Evolutionary conservation across 2,888 invertebrate genomes (phyloP).

Genomic region (Cerceris ruficornis): DNA sequence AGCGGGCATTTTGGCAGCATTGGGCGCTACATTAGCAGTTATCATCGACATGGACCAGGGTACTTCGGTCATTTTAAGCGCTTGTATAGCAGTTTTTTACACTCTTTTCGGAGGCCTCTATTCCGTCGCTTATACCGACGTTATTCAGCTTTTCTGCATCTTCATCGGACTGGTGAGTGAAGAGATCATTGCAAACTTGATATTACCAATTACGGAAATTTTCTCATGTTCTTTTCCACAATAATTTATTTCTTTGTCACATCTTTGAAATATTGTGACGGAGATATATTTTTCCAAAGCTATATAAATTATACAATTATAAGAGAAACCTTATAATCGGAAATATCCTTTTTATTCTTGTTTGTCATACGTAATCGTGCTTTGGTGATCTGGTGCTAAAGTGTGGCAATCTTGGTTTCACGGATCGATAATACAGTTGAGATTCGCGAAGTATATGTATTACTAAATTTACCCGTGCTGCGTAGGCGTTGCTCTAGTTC

Average conservation of each 20-base stretch:
- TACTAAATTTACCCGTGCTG: slow-evolving; percentile 50
- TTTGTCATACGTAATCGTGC: neutral
- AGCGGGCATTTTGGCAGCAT: slow-evolving; percentile 97
- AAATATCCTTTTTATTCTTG: neutral
- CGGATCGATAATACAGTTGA: slow-evolving; percentile 43
- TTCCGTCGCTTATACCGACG: slow-evolving; percentile 99
- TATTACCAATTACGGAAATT: neutral
- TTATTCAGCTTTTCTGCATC: slow-evolving; percentile 98
- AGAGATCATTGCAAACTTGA: neutral
- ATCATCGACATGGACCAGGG: slow-evolving; percentile 98
- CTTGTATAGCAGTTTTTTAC: slow-evolving; percentile 98
- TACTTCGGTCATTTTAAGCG: slow-evolving; percentile 96
- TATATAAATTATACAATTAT: no score
- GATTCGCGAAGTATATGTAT: slow-evolving; percentile 42
- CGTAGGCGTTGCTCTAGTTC: slow-evolving; percentile 47
- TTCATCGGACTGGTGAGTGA: slow-evolving; percentile 93
- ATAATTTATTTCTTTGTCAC: no score
- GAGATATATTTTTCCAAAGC: no score
- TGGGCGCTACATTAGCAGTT: slow-evolving; percentile 97
- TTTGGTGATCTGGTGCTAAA: slow-evolving; percentile 1
- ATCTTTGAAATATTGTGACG: no score
- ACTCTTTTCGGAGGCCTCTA: slow-evolving; percentile 99
- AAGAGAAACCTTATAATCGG: no score
- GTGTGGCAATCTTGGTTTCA: slow-evolving; percentile 2
- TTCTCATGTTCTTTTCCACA: no score